A percentile compares a stretch with the other conserved stretches of the same genome.
These are phyloP conservation scores for Meiosimyza decipiens DNA, from an alignment of 2,888 invertebrate genomes.

Conservation along the genomic window DNA sequence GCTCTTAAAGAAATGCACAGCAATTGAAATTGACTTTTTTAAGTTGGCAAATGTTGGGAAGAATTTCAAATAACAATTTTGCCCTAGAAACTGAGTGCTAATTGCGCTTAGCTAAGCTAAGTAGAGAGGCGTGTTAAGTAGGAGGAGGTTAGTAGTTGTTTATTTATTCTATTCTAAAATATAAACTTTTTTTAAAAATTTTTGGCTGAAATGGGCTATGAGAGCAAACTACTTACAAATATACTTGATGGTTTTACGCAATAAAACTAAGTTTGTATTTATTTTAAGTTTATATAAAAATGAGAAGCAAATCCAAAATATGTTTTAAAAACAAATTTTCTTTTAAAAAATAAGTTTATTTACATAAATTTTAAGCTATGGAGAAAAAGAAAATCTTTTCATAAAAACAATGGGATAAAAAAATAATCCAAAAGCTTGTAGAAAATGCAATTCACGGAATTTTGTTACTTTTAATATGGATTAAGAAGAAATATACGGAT, in stretches of 20 bases:
- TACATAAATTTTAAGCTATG: slow-evolving; percentile 32
- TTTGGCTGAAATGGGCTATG: slow-evolving; percentile 6
- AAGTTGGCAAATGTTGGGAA: neutral
- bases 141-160: slow-evolving; percentile 1
- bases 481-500: too few relatives aligned
- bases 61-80: neutral
- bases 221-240: neutral
- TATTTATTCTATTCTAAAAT: neutral
- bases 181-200: neutral
- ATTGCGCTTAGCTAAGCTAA: slow-evolving; percentile 5
- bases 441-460: slow-evolving; percentile 1
- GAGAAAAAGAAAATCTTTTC: slow-evolving; percentile 15
- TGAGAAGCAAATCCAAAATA: neutral
- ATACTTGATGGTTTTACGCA: slow-evolving; percentile 11
- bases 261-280: slow-evolving; percentile 20
- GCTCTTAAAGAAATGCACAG: neutral
- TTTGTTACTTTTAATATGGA: too few relatives aligned
- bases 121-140: neutral
- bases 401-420: neutral
- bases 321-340: slow-evolving; percentile 2
- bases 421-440: slow-evolving; percentile 6
- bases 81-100: neutral
- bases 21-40: neutral
- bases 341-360: slow-evolving; percentile 28
- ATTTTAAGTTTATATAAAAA: slow-evolving; percentile 18